These are phyloP conservation scores for Astreopora myriophthalma DNA, from an alignment of 64 coral and sea anemone species.

Conservation along the genomic window DNA sequence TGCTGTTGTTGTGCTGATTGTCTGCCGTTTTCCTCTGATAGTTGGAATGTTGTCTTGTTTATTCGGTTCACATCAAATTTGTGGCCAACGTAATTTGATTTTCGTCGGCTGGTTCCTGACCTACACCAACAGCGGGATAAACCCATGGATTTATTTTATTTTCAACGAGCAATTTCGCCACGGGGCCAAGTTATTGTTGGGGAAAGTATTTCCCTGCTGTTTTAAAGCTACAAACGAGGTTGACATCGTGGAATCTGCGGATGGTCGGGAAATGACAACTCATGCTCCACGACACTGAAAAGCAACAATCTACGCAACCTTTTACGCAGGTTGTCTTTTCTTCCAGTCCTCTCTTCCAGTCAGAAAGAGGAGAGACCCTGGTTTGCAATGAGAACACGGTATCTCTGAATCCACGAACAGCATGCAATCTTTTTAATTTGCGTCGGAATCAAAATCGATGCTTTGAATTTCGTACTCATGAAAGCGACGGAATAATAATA, in stretches of 20 bases:
- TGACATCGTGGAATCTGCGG: neutral
- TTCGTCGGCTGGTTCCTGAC: neutral
- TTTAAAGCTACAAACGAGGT: constrained; percentile 10
- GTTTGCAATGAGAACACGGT: too few relatives aligned
- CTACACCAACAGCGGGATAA: neutral
- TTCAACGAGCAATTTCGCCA: constrained; percentile 20
- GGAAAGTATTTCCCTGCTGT: neutral
- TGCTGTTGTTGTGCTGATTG: constrained; percentile 9
- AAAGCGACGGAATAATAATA: too few relatives aligned
- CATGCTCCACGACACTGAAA: neutral
- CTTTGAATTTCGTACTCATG: too few relatives aligned
- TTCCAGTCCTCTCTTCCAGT: too few relatives aligned
- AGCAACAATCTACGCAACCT: neutral
- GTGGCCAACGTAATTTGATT: neutral
- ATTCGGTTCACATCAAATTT: neutral
- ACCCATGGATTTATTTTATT: constrained; percentile 54
- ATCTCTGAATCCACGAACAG: too few relatives aligned
- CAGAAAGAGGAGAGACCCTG: too few relatives aligned
- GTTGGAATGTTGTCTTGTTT: constrained; percentile 4
- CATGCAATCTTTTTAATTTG: too few relatives aligned
- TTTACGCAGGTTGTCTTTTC: too few relatives aligned
- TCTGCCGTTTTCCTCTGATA: constrained; percentile 29
- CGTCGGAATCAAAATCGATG: too few relatives aligned
- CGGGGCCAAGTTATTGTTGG: neutral
- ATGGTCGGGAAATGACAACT: neutral